Conservation (phyloP, 2,888 invertebrate genomes). For the Limenitis camilla region DNA sequence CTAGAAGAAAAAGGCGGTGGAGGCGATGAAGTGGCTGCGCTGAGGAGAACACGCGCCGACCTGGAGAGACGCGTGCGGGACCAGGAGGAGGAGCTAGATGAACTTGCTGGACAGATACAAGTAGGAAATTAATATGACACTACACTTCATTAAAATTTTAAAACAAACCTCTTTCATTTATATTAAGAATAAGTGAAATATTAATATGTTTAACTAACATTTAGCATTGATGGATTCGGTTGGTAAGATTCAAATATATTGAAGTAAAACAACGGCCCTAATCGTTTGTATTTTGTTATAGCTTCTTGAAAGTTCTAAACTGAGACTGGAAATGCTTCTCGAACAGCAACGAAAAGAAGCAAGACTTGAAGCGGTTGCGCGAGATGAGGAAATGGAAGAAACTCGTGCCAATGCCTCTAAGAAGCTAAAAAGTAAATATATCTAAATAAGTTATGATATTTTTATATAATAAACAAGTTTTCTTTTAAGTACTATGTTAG, state of each 20-base stretch:
- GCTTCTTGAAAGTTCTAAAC: slow-evolving; percentile 92
- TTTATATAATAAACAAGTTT: too few relatives aligned
- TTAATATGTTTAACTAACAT: too few relatives aligned
- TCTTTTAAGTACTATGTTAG: too few relatives aligned
- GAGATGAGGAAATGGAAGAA: slow-evolving; percentile 96
- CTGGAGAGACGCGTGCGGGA: slow-evolving; percentile 88
- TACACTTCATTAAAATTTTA: too few relatives aligned
- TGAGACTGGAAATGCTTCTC: slow-evolving; percentile 93
- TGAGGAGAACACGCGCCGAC: slow-evolving; percentile 89
- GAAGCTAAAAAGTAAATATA: slow-evolving; percentile 83
- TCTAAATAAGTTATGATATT: too few relatives aligned
- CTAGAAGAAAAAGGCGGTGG: slow-evolving; percentile 90
- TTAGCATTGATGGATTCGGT: too few relatives aligned
- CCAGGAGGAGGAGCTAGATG: slow-evolving; percentile 96
- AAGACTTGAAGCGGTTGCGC: slow-evolving; percentile 89
- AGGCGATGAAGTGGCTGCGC: slow-evolving; percentile 87
- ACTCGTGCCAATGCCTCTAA: slow-evolving; percentile 91
- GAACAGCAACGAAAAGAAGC: slow-evolving; percentile 95
- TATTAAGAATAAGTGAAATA: too few relatives aligned
- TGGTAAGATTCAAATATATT: too few relatives aligned
- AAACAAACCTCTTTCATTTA: too few relatives aligned
- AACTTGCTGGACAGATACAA: slow-evolving; percentile 92
- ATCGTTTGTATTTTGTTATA: slow-evolving; percentile 50
- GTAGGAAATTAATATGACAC: slow-evolving; percentile 27
- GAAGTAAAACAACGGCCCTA: too few relatives aligned